Conservation (phyloP, 2,888 invertebrate species). For the Heliconius charithonia region DNA sequence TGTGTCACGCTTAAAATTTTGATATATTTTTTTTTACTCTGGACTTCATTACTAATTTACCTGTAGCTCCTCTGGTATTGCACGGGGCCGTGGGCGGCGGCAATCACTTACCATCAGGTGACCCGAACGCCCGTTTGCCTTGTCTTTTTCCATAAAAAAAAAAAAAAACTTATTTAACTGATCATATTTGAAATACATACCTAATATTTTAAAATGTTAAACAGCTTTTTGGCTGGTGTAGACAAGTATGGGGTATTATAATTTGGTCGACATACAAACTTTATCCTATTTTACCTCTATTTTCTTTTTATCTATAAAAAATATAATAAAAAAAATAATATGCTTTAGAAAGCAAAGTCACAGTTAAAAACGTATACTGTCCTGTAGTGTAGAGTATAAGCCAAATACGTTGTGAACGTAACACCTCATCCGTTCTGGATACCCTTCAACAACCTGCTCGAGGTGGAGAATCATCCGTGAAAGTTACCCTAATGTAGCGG, state of each 20-base stretch:
- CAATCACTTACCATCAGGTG: too few species aligned
- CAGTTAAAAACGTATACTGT: conserved; percentile 60
- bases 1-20: neutral
- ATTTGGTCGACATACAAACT: too few species aligned
- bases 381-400: conserved; percentile 52
- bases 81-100: too few species aligned
- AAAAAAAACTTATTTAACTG: neutral
- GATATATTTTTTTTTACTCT: too few species aligned
- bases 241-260: too few species aligned
- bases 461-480: conserved; percentile 92
- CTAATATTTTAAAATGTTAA: neutral
- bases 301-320: too few species aligned
- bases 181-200: neutral
- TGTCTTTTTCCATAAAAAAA: too few species aligned
- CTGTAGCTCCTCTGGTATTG: too few species aligned
- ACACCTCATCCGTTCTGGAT: conserved; percentile 89
- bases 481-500: conserved; percentile 70
- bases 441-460: conserved; percentile 97
- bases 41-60: neutral
- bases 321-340: conserved; percentile 74
- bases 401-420: conserved; percentile 86
- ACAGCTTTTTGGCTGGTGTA: too few species aligned
- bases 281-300: too few species aligned
- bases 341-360: conserved; percentile 82
- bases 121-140: too few species aligned